Conservation (phyloP, 2,888 invertebrate genomes). For the Lamellibrachia columna region DNA sequence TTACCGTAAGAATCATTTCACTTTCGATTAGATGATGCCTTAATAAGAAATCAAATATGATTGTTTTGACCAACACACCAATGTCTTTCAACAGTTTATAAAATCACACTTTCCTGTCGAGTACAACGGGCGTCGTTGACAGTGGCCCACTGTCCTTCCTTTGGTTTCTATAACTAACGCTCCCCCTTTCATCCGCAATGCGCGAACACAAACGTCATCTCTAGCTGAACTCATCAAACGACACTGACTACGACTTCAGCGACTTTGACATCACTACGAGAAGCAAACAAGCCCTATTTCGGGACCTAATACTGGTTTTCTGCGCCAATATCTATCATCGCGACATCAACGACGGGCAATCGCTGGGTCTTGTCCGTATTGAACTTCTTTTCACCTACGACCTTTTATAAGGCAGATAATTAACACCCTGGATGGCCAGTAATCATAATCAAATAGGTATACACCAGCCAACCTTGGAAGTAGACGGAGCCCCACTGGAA, state of each 20-base stretch:
- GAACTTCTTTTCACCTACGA: constrained; percentile 66
- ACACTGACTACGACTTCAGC: constrained; percentile 25
- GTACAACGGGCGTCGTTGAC: background rate
- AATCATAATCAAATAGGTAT: too few relatives aligned
- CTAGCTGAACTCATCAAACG: constrained; percentile 5
- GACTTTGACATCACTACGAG: constrained; percentile 45
- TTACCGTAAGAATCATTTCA: background rate
- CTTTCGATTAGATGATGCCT: background rate
- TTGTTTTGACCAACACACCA: background rate
- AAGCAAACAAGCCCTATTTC: constrained; percentile 90
- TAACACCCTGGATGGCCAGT: too few relatives aligned
- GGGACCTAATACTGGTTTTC: constrained; percentile 81
- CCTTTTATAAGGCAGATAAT: too few relatives aligned
- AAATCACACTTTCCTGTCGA: background rate
- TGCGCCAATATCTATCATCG: constrained; percentile 80
- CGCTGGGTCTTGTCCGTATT: constrained; percentile 82
- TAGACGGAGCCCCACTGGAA: too few relatives aligned
- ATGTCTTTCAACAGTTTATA: background rate
- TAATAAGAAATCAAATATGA: background rate
- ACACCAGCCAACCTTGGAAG: too few relatives aligned
- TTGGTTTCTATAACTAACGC: background rate
- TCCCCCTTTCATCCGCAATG: constrained; percentile 7
- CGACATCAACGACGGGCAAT: constrained; percentile 84
- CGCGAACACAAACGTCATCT: background rate
- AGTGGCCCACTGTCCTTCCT: background rate